These are phyloP conservation scores for Hydropotes inermis DNA, from an alignment of 2,113 vertebrate genomes.

Conservation along the genomic window DNA sequence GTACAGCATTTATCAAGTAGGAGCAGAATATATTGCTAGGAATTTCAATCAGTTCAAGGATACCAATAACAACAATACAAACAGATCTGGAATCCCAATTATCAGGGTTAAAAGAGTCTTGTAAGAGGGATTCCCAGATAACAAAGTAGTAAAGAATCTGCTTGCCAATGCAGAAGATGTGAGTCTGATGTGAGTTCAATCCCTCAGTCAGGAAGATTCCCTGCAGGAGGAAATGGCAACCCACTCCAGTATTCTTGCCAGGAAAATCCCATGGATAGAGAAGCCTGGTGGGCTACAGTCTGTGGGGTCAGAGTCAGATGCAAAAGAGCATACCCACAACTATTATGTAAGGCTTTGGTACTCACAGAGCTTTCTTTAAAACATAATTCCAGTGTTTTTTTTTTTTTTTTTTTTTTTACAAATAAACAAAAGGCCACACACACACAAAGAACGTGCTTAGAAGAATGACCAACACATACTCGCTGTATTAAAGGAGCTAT, in stretches of 20 bases:
- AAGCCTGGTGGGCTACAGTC: background rate
- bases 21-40: background rate
- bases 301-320: background rate
- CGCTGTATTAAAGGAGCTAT: background rate
- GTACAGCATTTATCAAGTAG: background rate
- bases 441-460: background rate
- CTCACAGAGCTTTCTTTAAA: background rate
- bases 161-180: background rate
- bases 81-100: background rate
- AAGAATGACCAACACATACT: background rate
- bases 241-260: background rate
- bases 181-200: background rate
- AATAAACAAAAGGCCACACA: background rate
- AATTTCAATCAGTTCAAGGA: background rate
- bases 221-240: background rate
- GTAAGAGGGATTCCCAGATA: background rate
- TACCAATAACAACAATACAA: background rate
- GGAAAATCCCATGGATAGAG: background rate
- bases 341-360: background rate
- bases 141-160: background rate
- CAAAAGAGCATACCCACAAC: background rate
- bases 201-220: background rate
- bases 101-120: background rate
- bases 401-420: background rate
- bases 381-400: background rate